Evolutionary conservation across 2,888 invertebrate species (phyloP).

Genomic region (Euclidia mi): DNA sequence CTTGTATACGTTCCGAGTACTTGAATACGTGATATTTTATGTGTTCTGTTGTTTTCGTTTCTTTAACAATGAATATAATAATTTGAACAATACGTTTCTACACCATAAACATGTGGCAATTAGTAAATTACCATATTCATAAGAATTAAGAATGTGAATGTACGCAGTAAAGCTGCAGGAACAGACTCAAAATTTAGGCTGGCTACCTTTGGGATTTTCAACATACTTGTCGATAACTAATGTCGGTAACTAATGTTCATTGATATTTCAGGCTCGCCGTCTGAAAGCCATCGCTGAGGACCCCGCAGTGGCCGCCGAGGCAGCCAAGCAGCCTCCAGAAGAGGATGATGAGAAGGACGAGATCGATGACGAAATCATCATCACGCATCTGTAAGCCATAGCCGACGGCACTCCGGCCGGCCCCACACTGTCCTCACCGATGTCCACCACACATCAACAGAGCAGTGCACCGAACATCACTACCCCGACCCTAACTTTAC

Average conservation of each 20-base stretch:
- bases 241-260: background rate
- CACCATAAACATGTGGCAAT: slow-evolving; percentile 8
- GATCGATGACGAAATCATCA: slow-evolving; percentile 96
- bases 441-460: slow-evolving; percentile 22
- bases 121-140: background rate
- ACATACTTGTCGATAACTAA: too few relatives aligned
- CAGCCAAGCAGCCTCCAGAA: slow-evolving; percentile 92
- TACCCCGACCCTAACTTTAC: slow-evolving; percentile 33
- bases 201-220: too few relatives aligned
- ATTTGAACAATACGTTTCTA: slow-evolving; percentile 32
- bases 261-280: slow-evolving; percentile 88
- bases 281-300: slow-evolving; percentile 93
- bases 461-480: slow-evolving; percentile 16
- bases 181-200: too few relatives aligned
- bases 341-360: slow-evolving; percentile 97
- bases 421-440: slow-evolving; percentile 27
- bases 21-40: background rate
- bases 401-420: slow-evolving; percentile 20
- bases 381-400: slow-evolving; percentile 93
- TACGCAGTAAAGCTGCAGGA: too few relatives aligned
- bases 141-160: too few relatives aligned
- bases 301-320: slow-evolving; percentile 91
- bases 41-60: slow-evolving; percentile 15
- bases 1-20: too few relatives aligned
- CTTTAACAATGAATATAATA: slow-evolving; percentile 26